These are phyloP conservation scores for Xiphorhynchus elegans DNA, from an alignment of 2,113 vertebrate species.

Conservation along the genomic window DNA sequence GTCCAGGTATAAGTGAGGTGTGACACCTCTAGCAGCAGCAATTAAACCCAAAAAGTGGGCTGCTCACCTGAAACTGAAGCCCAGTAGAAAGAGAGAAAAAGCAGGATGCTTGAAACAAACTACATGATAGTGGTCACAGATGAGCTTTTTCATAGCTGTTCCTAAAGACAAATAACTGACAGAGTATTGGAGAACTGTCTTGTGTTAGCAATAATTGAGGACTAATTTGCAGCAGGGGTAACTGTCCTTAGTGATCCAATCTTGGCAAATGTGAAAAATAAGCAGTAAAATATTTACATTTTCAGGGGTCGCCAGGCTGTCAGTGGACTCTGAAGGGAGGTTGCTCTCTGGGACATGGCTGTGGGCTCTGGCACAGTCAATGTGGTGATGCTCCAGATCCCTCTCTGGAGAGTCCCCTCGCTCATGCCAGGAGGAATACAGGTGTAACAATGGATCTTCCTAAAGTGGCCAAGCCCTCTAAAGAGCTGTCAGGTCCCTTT, in stretches of 20 bases:
- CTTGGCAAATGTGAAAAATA: background rate
- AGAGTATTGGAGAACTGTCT: background rate
- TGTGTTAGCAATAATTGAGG: background rate
- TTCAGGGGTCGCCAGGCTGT: background rate
- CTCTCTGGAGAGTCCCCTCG: background rate
- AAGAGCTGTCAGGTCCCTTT: fast-evolving
- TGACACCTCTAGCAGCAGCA: background rate
- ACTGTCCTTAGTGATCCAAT: background rate
- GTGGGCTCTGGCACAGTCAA: background rate
- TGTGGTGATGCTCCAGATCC: fast-evolving
- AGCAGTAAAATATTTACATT: background rate
- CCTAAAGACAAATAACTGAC: background rate
- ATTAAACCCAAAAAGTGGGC: background rate
- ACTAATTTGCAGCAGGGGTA: background rate
- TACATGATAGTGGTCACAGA: too few relatives aligned
- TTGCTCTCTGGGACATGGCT: fast-evolving
- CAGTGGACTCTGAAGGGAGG: fast-evolving
- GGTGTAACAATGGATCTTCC: fast-evolving
- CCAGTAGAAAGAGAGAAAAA: background rate
- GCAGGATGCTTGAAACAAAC: background rate
- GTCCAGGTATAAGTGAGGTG: background rate
- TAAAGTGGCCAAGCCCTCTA: background rate
- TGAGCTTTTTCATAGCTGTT: background rate
- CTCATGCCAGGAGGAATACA: fast-evolving
- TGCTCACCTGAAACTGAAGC: background rate